Percentiles rank a stretch among this genome's conserved stretches.
phyloP scores from a whole-genome alignment of 1,140 invertebrate species.

The Drosophila bifasciata region DNA sequence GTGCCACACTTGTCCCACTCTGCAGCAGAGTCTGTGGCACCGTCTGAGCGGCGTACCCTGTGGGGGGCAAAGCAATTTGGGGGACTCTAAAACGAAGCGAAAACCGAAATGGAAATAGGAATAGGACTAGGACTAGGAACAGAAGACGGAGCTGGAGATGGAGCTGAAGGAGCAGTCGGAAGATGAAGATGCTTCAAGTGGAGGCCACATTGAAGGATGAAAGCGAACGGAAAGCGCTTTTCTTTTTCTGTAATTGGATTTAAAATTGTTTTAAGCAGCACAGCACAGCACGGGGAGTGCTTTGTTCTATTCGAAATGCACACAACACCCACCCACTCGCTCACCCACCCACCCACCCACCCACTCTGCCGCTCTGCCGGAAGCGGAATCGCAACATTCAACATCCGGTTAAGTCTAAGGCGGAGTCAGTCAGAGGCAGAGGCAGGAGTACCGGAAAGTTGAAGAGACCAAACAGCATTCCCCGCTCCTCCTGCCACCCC shows the following conservation, averaged over 20 bases:
- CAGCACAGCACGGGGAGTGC: slow-evolving; percentile 39
- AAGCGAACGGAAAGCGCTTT: slow-evolving; percentile 71
- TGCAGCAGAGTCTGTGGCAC: not conserved
- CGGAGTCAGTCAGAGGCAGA: slow-evolving; percentile 6
- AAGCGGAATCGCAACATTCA: slow-evolving; percentile 70
- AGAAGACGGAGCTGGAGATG: slow-evolving; percentile 85
- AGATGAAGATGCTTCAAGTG: slow-evolving; percentile 37
- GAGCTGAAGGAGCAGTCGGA: slow-evolving; percentile 11
- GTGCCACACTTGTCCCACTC: slow-evolving; percentile 45
- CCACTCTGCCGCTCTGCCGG: slow-evolving; percentile 19
- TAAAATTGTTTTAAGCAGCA: slow-evolving; percentile 74
- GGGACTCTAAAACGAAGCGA: slow-evolving; percentile 86
- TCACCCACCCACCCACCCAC: not conserved
- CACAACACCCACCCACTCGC: not conserved
- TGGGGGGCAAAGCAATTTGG: slow-evolving; percentile 64
- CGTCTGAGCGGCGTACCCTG: slow-evolving; percentile 19
- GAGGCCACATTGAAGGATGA: slow-evolving; percentile 26
- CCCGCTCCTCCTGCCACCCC: slow-evolving; percentile 18
- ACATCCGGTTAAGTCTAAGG: slow-evolving; percentile 59
- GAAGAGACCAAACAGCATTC: slow-evolving; percentile 60
- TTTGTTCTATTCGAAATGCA: slow-evolving; percentile 54
- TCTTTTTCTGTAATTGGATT: slow-evolving; percentile 77
- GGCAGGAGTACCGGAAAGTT: slow-evolving; percentile 19
- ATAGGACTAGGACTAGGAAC: too few species aligned
- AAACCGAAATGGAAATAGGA: slow-evolving; percentile 87